A percentile compares a stretch with the other conserved stretches of the same genome.
phyloP scores from a whole-genome alignment of 2,797 vertebrate genomes.

The Esox lucius region DNA sequence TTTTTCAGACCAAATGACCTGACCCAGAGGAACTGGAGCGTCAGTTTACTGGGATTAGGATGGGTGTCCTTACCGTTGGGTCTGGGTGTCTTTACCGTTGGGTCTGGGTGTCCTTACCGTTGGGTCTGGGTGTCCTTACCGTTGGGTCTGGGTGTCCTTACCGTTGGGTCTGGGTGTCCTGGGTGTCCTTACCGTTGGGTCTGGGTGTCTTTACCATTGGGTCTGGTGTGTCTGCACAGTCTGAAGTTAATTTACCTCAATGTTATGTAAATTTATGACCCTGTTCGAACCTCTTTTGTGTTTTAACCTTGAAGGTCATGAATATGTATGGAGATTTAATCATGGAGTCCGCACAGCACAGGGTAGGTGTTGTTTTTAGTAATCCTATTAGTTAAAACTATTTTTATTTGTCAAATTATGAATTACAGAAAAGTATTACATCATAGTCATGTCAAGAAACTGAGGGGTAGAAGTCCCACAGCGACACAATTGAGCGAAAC shows the following conservation, averaged over 20 bases:
- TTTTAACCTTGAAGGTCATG: constrained; percentile 82
- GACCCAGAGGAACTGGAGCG: not conserved
- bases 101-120: not conserved
- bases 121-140: not conserved
- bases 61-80: not conserved
- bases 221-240: not conserved
- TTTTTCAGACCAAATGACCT: too few relatives aligned
- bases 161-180: not conserved
- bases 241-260: not conserved
- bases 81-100: not conserved
- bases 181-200: too few relatives aligned
- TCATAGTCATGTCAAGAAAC: not conserved
- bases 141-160: not conserved
- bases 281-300: constrained; percentile 4
- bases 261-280: not conserved
- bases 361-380: constrained; percentile 73
- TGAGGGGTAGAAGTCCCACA: not conserved
- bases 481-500: not conserved
- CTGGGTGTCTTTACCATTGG: not conserved
- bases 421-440: not conserved
- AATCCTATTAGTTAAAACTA: not conserved
- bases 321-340: constrained; percentile 99
- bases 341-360: constrained; percentile 89
- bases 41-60: not conserved
- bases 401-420: not conserved